phyloP scores from a whole-genome alignment of 2,113 vertebrate genomes.

The Neodon shergylaensis region DNA sequence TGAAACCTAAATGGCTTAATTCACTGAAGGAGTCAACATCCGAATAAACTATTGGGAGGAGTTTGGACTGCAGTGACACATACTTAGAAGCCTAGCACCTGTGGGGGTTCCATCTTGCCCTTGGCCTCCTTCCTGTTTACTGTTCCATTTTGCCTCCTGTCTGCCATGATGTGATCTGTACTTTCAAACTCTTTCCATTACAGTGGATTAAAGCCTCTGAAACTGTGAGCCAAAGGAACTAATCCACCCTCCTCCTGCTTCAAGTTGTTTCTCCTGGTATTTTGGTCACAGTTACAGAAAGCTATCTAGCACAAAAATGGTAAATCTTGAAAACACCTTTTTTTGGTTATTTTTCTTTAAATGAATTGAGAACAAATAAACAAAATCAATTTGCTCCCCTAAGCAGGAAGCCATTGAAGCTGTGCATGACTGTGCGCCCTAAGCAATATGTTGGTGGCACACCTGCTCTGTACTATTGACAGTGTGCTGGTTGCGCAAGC shows the following conservation, averaged over 20 bases:
- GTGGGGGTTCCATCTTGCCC: neutral
- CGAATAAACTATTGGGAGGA: neutral
- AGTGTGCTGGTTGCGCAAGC: slow-evolving; percentile 45
- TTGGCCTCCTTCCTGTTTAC: neutral
- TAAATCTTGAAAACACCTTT: neutral
- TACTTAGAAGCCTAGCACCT: neutral
- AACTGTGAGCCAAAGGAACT: neutral
- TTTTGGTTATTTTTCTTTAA: neutral
- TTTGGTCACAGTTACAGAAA: neutral
- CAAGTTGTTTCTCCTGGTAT: neutral
- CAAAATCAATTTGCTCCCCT: neutral
- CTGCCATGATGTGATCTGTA: neutral
- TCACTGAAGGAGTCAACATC: neutral
- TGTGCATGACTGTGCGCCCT: neutral
- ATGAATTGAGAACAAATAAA: neutral
- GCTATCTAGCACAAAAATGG: neutral
- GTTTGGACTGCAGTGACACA: neutral
- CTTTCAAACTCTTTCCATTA: neutral
- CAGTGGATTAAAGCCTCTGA: neutral
- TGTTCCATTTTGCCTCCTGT: neutral
- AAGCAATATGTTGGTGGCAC: neutral
- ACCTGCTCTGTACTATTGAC: neutral
- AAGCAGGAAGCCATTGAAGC: neutral
- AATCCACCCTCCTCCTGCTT: too few relatives aligned
- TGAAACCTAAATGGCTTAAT: neutral